phyloP scores from a whole-genome alignment of 1,140 invertebrate species.

The Drosophila prosaltans region DNA sequence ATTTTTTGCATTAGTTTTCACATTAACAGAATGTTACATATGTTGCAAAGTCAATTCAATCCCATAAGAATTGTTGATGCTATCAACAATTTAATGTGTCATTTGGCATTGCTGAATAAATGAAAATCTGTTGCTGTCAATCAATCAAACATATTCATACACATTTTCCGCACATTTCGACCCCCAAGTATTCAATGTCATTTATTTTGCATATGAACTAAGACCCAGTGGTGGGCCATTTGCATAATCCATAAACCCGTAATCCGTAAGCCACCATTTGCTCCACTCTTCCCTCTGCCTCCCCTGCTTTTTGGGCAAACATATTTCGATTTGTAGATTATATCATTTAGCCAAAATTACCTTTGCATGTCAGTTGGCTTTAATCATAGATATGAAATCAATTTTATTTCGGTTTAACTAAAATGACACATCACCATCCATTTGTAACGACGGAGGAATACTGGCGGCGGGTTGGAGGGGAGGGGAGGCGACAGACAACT shows the following conservation, averaged over 20 bases:
- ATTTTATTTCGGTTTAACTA: slow-evolving; percentile 54
- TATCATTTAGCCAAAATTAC: slow-evolving; percentile 13
- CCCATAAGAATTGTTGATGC: not conserved
- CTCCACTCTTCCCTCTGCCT: not conserved
- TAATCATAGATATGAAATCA: slow-evolving; percentile 63
- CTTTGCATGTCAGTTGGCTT: slow-evolving; percentile 28
- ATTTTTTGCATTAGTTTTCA: not conserved
- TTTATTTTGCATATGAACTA: slow-evolving; percentile 10
- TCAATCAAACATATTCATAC: slow-evolving; percentile 43
- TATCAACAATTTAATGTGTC: slow-evolving; percentile 21
- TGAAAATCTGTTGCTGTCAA: slow-evolving; percentile 40
- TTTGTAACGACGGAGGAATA: slow-evolving; percentile 32
- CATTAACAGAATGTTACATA: not conserved
- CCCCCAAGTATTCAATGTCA: not conserved
- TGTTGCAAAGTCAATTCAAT: not conserved
- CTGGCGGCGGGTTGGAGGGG: too few species aligned
- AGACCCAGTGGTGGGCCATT: slow-evolving; percentile 9
- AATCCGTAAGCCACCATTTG: not conserved
- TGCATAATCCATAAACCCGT: slow-evolving; percentile 9
- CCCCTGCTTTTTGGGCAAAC: not conserved
- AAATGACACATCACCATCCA: slow-evolving; percentile 61
- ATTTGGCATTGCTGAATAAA: slow-evolving; percentile 33
- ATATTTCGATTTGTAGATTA: slow-evolving; percentile 14
- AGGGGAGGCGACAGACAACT: slow-evolving; percentile 9
- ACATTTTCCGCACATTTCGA: slow-evolving; percentile 37